Evolutionary conservation across 2,888 invertebrate genomes (phyloP).

Genomic region (Plagiodera versicolora): DNA sequence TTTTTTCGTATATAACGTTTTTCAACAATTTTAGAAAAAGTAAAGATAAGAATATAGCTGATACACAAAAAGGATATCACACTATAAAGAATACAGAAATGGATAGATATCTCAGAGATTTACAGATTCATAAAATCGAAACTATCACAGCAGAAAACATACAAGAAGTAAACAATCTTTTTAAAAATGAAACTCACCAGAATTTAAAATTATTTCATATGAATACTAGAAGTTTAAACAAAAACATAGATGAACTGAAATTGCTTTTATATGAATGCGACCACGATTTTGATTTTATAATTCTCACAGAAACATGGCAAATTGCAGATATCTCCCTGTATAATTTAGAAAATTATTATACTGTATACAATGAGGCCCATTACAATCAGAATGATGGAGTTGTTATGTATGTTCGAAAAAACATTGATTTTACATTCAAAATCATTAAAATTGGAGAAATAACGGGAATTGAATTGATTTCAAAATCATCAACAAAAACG

Average conservation of each 20-base stretch:
- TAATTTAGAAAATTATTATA: slow-evolving; percentile 4
- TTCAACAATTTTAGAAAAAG: no score
- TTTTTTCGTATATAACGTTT: no score
- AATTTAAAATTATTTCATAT: no score
- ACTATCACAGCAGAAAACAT: slow-evolving; percentile 3
- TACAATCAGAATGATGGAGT: no score
- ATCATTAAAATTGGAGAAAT: not conserved
- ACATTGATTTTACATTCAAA: not conserved
- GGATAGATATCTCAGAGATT: not conserved
- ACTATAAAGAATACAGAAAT: not conserved
- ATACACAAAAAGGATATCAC: not conserved
- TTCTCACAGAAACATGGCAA: slow-evolving; percentile 11
- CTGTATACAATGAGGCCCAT: slow-evolving; percentile 4
- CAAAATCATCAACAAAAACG: not conserved
- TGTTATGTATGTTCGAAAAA: no score
- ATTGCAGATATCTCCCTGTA: slow-evolving; percentile 5
- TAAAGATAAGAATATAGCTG: not conserved
- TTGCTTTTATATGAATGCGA: no score
- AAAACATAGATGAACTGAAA: no score
- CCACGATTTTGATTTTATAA: slow-evolving; percentile 4
- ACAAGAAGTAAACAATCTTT: slow-evolving; percentile 8
- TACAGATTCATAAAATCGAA: slow-evolving; percentile 1
- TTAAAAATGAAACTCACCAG: not conserved
- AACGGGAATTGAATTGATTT: not conserved
- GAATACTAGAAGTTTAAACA: no score